Conservation (phyloP, 2,888 invertebrate genomes). For the Autographa gamma region DNA sequence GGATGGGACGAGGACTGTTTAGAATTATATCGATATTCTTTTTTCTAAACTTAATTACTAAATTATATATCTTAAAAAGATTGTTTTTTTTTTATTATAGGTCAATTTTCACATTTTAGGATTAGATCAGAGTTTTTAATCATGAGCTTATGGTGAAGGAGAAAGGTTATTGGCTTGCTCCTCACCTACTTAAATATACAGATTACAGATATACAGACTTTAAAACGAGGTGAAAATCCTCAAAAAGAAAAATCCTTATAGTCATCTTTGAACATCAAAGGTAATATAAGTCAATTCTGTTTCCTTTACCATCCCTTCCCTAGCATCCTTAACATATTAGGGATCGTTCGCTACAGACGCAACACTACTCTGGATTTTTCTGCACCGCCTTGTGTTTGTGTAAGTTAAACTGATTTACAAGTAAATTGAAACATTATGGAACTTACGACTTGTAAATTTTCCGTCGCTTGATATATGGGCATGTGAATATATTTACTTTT, state of each 20-base stretch:
- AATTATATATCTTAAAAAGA: no score
- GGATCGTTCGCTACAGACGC: constrained; percentile 71
- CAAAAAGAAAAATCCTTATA: neutral
- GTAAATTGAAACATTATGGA: constrained; percentile 67
- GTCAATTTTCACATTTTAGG: no score
- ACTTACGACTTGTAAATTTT: constrained; percentile 39
- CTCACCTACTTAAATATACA: no score
- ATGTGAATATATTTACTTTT: constrained; percentile 36
- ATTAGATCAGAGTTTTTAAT: no score
- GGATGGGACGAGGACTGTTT: constrained; percentile 28
- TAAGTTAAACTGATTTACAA: constrained; percentile 65
- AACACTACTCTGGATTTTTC: constrained; percentile 70
- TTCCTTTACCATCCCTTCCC: constrained; percentile 38
- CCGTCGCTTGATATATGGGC: constrained; percentile 34
- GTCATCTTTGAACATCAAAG: neutral
- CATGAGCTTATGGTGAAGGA: no score
- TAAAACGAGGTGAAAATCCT: no score
- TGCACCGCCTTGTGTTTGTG: constrained; percentile 59
- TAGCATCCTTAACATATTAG: constrained; percentile 71
- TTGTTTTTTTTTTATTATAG: no score
- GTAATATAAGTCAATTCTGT: neutral
- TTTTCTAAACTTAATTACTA: no score
- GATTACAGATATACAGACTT: no score
- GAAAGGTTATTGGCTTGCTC: no score
- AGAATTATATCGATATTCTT: neutral